Evolutionary conservation across 2,797 vertebrate species (phyloP).

Genomic region (Intellagama lesueurii): DNA sequence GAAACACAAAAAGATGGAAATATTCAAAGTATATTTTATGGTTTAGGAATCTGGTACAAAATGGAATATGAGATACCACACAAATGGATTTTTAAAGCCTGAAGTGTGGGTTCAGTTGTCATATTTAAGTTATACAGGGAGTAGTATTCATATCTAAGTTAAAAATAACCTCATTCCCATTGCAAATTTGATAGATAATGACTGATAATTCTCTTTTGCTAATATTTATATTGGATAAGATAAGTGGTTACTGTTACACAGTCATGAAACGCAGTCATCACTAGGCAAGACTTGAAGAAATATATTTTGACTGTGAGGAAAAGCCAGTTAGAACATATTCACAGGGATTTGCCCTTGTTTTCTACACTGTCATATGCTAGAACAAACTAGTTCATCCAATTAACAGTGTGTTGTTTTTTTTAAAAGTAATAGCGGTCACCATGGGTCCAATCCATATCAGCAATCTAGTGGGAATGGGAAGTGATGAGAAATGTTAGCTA

Average conservation of each 20-base stretch:
- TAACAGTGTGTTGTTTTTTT: neutral
- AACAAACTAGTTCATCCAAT: neutral
- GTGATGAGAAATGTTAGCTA: neutral
- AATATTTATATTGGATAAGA: neutral
- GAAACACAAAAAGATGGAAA: constrained; percentile 46
- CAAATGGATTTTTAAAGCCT: neutral
- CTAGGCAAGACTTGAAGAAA: constrained; percentile 8
- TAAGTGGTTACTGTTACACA: neutral
- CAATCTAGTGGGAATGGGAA: neutral
- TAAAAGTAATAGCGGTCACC: neutral
- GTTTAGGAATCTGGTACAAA: constrained; percentile 7
- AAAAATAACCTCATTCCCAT: neutral
- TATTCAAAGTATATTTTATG: constrained; percentile 27
- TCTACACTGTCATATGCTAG: neutral
- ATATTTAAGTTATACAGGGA: neutral
- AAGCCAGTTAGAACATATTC: neutral
- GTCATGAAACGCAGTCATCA: neutral
- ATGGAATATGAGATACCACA: constrained; percentile 4
- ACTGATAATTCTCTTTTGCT: neutral
- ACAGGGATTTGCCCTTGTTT: neutral
- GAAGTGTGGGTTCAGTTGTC: neutral
- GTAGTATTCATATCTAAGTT: neutral
- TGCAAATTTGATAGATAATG: constrained; percentile 12
- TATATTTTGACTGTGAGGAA: constrained; percentile 34
- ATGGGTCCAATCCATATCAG: neutral